A percentile compares a stretch with the other conserved stretches of the same genome.
Evolutionary conservation across 2,888 invertebrate species (phyloP).

Genomic region (Metalampra italica): DNA sequence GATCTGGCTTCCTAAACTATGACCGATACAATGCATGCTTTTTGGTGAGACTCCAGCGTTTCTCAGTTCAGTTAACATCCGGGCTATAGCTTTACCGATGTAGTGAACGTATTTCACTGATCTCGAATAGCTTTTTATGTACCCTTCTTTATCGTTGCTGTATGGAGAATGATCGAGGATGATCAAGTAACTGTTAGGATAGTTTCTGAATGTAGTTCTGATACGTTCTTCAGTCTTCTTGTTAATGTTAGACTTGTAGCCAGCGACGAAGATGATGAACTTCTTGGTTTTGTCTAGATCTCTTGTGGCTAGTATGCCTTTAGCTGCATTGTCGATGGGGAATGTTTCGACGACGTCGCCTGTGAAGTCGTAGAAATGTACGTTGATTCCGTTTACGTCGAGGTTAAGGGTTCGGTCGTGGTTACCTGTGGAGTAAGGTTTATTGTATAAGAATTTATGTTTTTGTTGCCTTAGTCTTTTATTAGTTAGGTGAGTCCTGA

Average conservation of each 20-base stretch:
- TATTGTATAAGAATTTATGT: too few species aligned
- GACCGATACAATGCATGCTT: slow-evolving; percentile 61
- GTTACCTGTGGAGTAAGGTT: slow-evolving; percentile 50
- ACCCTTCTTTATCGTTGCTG: slow-evolving; percentile 52
- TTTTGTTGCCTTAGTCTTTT: neutral
- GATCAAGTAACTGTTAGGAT: slow-evolving; percentile 59
- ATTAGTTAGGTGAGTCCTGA: too few species aligned
- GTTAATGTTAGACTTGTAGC: slow-evolving; percentile 60
- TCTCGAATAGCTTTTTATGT: slow-evolving; percentile 57
- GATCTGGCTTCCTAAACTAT: slow-evolving; percentile 65
- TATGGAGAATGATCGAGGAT: slow-evolving; percentile 67
- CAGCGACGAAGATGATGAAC: slow-evolving; percentile 58
- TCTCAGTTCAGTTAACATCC: slow-evolving; percentile 41
- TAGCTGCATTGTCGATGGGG: slow-evolving; percentile 44
- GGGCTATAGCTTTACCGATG: slow-evolving; percentile 55
- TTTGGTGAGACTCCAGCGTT: slow-evolving; percentile 48
- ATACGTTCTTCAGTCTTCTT: slow-evolving; percentile 53
- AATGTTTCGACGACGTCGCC: slow-evolving; percentile 36
- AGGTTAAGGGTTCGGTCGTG: slow-evolving; percentile 45
- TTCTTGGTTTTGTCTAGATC: slow-evolving; percentile 44
- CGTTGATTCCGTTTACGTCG: slow-evolving; percentile 52
- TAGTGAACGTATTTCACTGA: slow-evolving; percentile 61
- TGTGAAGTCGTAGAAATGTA: slow-evolving; percentile 57
- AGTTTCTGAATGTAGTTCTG: slow-evolving; percentile 48
- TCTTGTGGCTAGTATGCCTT: slow-evolving; percentile 41